Conservation (phyloP, 2,888 invertebrate species). For the Glaucopsyche alexis region DNA sequence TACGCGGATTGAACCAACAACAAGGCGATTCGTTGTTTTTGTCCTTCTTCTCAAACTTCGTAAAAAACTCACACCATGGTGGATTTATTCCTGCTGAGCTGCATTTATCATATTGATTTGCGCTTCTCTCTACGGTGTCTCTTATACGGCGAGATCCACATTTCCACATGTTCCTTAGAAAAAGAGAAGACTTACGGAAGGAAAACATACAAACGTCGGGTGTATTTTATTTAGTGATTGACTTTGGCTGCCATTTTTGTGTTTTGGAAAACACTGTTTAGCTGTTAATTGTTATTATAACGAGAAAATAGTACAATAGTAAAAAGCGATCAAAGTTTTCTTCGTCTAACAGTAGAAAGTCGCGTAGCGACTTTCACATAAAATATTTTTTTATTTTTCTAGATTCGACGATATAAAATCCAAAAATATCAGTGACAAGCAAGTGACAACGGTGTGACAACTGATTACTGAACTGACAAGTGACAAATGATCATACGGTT, state of each 20-base stretch:
- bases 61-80: slow-evolving; percentile 43
- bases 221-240: slow-evolving; percentile 3
- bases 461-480: no score
- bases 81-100: slow-evolving; percentile 63
- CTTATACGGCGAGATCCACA: slow-evolving; percentile 74
- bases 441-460: no score
- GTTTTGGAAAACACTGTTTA: not conserved
- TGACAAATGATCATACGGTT: no score
- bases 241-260: slow-evolving; percentile 12
- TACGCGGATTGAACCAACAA: slow-evolving; percentile 55
- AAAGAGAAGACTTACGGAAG: slow-evolving; percentile 1
- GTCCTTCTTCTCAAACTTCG: slow-evolving; percentile 52
- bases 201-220: slow-evolving; percentile 13
- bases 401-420: not conserved
- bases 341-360: not conserved
- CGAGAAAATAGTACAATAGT: not conserved
- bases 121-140: slow-evolving; percentile 73
- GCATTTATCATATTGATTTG: slow-evolving; percentile 71
- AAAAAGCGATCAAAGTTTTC: not conserved
- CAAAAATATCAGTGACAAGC: no score
- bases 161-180: slow-evolving; percentile 71
- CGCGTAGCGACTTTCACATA: slow-evolving; percentile 6
- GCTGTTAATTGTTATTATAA: no score
- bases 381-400: not conserved
- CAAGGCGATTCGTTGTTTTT: slow-evolving; percentile 49